Evolutionary conservation across 1,140 invertebrate genomes (phyloP).

Genomic region (Drosophila neocordata): DNA sequence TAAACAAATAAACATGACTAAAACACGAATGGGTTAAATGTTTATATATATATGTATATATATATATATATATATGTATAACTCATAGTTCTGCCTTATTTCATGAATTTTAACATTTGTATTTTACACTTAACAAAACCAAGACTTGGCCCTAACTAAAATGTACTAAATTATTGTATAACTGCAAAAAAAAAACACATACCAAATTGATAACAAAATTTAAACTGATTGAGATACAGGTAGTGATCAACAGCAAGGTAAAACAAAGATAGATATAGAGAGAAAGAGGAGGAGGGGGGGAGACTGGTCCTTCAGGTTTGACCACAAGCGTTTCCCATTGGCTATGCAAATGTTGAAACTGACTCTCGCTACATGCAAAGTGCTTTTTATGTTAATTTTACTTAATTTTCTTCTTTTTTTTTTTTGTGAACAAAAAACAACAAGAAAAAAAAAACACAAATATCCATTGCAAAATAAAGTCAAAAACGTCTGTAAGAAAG

Average conservation of each 20-base stretch:
- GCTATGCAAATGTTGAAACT: constrained; percentile 34
- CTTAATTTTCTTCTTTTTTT: constrained; percentile 14
- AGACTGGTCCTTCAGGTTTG: constrained; percentile 13
- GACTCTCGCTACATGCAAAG: constrained; percentile 24
- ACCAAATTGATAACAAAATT: too few relatives aligned
- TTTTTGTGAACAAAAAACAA: not conserved
- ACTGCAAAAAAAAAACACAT: not conserved
- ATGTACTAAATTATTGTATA: too few relatives aligned
- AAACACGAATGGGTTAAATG: too few relatives aligned
- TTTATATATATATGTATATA: too few relatives aligned
- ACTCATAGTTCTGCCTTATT: too few relatives aligned
- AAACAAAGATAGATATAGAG: too few relatives aligned
- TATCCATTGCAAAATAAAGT: not conserved
- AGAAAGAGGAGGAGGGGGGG: not conserved
- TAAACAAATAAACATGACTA: too few relatives aligned
- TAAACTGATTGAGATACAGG: not conserved
- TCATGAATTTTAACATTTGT: too few relatives aligned
- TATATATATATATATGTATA: too few relatives aligned
- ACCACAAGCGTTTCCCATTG: constrained; percentile 13
- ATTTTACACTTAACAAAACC: too few relatives aligned
- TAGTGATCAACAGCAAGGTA: not conserved
- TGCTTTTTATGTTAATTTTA: constrained; percentile 13
- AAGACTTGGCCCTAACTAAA: too few relatives aligned
- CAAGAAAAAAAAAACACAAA: not conserved
- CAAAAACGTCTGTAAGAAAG: not conserved